phyloP scores from a whole-genome alignment of 1,140 invertebrate genomes.

The Drosophila leontia region DNA sequence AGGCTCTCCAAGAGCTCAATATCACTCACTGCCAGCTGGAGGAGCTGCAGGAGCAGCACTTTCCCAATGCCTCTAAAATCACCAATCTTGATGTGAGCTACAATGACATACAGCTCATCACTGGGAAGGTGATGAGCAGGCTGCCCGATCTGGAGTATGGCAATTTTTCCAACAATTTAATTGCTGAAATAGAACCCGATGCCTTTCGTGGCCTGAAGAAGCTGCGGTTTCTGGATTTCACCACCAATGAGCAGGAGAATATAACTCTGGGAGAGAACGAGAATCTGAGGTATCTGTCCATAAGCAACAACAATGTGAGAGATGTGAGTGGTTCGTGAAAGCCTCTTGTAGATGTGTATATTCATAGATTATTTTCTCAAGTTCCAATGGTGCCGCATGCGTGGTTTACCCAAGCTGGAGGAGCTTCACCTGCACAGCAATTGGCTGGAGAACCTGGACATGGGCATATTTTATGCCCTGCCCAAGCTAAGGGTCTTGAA shows the following conservation, averaged over 20 bases:
- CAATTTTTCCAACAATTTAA: constrained; percentile 74
- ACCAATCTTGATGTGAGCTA: constrained; percentile 63
- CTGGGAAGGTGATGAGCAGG: constrained; percentile 20
- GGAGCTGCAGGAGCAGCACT: constrained; percentile 46
- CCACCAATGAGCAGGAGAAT: constrained; percentile 66
- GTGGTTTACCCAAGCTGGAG: constrained; percentile 49
- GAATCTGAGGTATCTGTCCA: constrained; percentile 54
- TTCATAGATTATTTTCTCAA: not conserved
- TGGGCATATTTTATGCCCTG: constrained; percentile 56
- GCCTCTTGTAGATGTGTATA: too few relatives aligned
- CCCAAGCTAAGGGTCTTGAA: constrained; percentile 54
- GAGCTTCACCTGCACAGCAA: constrained; percentile 66
- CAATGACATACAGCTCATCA: constrained; percentile 59
- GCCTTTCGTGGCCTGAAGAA: constrained; percentile 43
- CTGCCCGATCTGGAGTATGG: constrained; percentile 55
- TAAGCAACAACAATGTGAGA: constrained; percentile 70
- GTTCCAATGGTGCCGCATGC: constrained; percentile 58
- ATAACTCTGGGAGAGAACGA: constrained; percentile 49
- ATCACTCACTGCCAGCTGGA: constrained; percentile 55
- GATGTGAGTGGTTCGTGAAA: constrained; percentile 37
- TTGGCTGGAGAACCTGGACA: constrained; percentile 59
- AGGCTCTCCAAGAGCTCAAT: constrained; percentile 52
- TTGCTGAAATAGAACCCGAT: constrained; percentile 50
- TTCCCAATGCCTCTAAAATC: constrained; percentile 33
- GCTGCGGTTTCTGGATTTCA: constrained; percentile 57